phyloP scores from a whole-genome alignment of 2,113 vertebrate genomes.

The Catharus minimus region DNA sequence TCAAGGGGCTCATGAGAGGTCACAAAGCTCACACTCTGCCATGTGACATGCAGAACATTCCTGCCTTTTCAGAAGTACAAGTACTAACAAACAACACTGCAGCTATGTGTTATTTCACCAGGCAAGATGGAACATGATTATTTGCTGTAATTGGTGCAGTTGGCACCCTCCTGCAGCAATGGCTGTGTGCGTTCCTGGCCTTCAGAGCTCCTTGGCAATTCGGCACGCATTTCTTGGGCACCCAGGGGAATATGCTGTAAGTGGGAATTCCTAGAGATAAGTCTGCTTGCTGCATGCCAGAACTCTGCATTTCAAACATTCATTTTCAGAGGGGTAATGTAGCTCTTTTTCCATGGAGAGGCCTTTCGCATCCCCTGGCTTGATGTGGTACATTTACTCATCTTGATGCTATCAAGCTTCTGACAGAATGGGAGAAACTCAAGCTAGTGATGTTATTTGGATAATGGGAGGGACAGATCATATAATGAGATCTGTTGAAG shows the following conservation, averaged over 20 bases:
- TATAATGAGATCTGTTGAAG: background rate
- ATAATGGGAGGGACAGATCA: background rate
- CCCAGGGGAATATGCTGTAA: slow-evolving; percentile 26
- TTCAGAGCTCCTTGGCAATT: slow-evolving; percentile 23
- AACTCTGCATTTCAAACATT: slow-evolving; percentile 14
- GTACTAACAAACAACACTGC: background rate
- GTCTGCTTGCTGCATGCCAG: slow-evolving; percentile 6
- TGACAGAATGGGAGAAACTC: slow-evolving; percentile 34
- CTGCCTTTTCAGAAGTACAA: slow-evolving; percentile 19
- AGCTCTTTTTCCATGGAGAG: slow-evolving; percentile 6
- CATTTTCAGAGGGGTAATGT: slow-evolving; percentile 31
- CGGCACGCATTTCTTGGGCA: background rate
- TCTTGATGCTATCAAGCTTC: background rate
- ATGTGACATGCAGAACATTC: background rate
- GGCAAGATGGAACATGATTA: slow-evolving; percentile 51
- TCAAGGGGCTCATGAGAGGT: background rate
- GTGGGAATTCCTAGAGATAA: slow-evolving; percentile 63
- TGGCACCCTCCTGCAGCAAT: background rate
- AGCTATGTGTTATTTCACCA: background rate
- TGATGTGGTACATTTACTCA: slow-evolving; percentile 9
- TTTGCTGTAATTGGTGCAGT: background rate
- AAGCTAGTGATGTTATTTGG: slow-evolving; percentile 4
- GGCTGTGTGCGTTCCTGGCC: background rate
- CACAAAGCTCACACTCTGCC: background rate
- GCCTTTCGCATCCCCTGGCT: slow-evolving; percentile 28